Evolutionary conservation across 2,797 vertebrate genomes (phyloP).

Genomic region (Tenualosa thibaudeaui): DNA sequence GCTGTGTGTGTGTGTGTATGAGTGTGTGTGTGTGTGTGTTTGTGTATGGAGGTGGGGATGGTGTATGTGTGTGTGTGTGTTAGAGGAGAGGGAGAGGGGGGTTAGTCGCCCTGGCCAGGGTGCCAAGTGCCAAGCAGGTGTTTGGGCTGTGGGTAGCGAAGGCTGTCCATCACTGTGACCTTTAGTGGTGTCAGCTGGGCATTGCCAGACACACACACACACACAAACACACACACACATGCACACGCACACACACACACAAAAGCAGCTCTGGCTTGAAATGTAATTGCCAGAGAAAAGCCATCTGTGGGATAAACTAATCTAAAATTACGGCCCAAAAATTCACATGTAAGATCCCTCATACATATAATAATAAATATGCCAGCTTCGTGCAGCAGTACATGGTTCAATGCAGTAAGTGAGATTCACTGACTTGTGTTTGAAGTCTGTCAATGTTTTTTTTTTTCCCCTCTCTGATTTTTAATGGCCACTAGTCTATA

Average conservation of each 20-base stretch:
- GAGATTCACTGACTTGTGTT: not conserved
- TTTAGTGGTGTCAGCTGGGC: constrained; percentile 55
- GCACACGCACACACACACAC: constrained; percentile 8
- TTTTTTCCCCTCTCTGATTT: not conserved
- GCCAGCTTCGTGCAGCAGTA: not conserved
- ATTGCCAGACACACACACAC: constrained; percentile 38
- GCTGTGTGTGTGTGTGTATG: constrained; percentile 66
- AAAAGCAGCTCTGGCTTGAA: constrained; percentile 21
- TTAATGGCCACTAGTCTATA: not conserved
- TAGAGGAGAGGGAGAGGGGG: constrained; percentile 48
- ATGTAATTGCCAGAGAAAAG: constrained; percentile 20
- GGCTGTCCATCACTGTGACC: constrained; percentile 60
- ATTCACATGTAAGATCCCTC: constrained; percentile 11
- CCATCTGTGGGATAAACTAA: constrained; percentile 17
- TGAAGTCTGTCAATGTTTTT: constrained; percentile 20
- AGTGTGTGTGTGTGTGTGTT: constrained; percentile 61
- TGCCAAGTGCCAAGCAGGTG: constrained; percentile 78
- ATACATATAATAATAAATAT: constrained; percentile 16
- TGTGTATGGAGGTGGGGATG: constrained; percentile 58
- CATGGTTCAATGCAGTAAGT: not conserved
- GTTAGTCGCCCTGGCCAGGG: constrained; percentile 53
- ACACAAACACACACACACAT: not conserved
- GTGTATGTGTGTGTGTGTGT: constrained; percentile 49
- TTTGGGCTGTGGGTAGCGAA: constrained; percentile 54
- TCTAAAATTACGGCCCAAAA: constrained; percentile 17